Base-by-base conservation (phyloP, 2,888 invertebrate species). In the Drosophila subquinaria region DNA sequence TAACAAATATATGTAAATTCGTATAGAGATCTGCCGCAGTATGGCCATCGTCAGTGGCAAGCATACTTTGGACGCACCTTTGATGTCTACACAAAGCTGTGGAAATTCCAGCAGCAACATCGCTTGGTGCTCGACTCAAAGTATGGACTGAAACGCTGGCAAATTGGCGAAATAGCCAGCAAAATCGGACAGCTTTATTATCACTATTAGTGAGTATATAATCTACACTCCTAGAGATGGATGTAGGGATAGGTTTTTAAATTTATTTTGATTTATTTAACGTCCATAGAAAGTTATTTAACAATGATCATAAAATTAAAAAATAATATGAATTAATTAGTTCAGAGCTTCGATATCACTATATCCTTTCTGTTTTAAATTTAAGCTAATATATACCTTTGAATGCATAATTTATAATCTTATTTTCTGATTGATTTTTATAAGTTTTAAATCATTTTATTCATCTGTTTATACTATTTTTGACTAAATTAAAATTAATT, bases 101-200 rank as follows among this genome's bases (percentile, higher is more conserved):
- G 99, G 99, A 98, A 98, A 93, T 99, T 98, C 93, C 99, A 99
- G 93, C 98, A 99, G 92, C 98, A 98, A 92, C 98, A 99, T 93
- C 95, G 98, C 93, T 95, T 95, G 93, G 95, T 98, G 73, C 94
- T 99, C 83, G 98, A 99, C 93, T 95, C 95, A 75, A 98, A 98
- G 93, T 99, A 98, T 93, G 98, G 98, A 36, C 94, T 99, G 88
- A 98, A 99, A 92, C 94, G 99, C 85, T 99, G 99, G 98, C 99
- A 99, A 93, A 98, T 99, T 87, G 99, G 99, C 60, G 99, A 99
- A 94, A 98, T 99, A 80, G 99, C 98, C 53, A 98, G 98, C 60
- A 99, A 99, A 94, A 99, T 99, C 92, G 99, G 99, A 80, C 99
- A 99, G 93, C 95, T 99, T 35, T 99, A 99, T 93, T 99, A 99